Percentiles rank a stretch among this genome's conserved stretches.
These are phyloP conservation scores for Pimpla rufipes DNA, from an alignment of 2,888 invertebrate species.

Conservation along the genomic window DNA sequence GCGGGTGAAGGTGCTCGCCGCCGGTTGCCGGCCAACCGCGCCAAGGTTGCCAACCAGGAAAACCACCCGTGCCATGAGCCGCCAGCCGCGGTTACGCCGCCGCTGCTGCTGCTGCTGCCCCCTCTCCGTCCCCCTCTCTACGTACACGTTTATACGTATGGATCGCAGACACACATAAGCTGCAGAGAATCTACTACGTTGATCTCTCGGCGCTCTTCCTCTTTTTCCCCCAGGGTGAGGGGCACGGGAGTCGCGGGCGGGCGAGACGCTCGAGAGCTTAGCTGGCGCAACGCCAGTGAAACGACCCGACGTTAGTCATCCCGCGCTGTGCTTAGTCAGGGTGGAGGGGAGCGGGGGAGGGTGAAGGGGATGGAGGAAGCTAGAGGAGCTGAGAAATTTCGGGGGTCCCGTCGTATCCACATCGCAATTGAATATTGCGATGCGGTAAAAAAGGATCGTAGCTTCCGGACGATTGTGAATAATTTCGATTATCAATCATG, in stretches of 20 bases:
- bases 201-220: slow-evolving; percentile 49
- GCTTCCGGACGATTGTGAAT: no score
- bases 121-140: not conserved
- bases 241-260: slow-evolving; percentile 12
- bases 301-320: slow-evolving; percentile 75
- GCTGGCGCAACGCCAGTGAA: slow-evolving; percentile 74
- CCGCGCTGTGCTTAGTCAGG: slow-evolving; percentile 37
- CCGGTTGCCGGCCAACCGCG: slow-evolving; percentile 52
- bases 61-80: slow-evolving; percentile 48
- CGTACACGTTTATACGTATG: not conserved
- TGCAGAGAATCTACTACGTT: slow-evolving; percentile 54
- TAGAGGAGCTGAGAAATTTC: slow-evolving; percentile 11
- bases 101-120: no score
- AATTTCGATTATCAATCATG: no score
- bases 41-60: slow-evolving; percentile 72
- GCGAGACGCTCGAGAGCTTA: slow-evolving; percentile 63
- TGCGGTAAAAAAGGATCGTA: no score
- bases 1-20: slow-evolving; percentile 62
- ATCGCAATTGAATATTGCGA: no score
- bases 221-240: slow-evolving; percentile 19
- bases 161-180: slow-evolving; percentile 1
- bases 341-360: slow-evolving; percentile 46
- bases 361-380: slow-evolving; percentile 23
- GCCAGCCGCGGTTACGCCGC: not conserved
- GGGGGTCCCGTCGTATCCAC: not conserved